These are phyloP conservation scores for Paraplagusia blochii DNA, from an alignment of 2,113 vertebrate genomes.

Conservation along the genomic window DNA sequence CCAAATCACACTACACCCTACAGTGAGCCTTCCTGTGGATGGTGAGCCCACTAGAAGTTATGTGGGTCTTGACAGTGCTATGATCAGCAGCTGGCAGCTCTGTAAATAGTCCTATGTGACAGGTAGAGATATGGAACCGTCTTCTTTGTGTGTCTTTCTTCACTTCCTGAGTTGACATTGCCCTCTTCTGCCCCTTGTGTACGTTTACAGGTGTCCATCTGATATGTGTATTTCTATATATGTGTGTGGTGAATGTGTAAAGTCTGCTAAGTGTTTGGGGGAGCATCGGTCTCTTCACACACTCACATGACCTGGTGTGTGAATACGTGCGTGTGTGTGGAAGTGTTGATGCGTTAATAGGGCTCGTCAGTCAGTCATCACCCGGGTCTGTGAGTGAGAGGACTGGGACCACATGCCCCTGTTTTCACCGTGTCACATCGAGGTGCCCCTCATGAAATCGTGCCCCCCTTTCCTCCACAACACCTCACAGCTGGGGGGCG, in stretches of 20 bases:
- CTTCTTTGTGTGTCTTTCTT: no score
- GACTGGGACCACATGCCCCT: conserved; percentile 54
- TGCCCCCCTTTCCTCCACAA: conserved; percentile 11
- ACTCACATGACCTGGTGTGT: conserved; percentile 3
- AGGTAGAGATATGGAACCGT: no score
- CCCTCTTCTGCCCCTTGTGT: no score
- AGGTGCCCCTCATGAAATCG: conserved; percentile 27
- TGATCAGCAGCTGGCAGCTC: no score
- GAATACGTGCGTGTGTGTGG: background rate
- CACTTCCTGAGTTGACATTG: no score
- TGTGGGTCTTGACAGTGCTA: no score
- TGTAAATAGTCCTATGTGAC: no score
- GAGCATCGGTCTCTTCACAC: background rate
- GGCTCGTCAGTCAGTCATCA: conserved; percentile 32
- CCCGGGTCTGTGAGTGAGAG: conserved; percentile 33
- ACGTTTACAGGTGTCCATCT: no score
- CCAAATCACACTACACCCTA: no score
- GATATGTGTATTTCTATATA: background rate
- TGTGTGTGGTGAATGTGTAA: background rate
- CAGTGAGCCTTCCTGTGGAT: no score
- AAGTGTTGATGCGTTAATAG: background rate
- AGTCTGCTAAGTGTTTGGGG: background rate
- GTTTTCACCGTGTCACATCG: conserved; percentile 39
- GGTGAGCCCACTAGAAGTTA: no score
- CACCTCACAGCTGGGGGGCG: background rate